phyloP scores from a whole-genome alignment of 1,140 invertebrate species.

The Drosophila burlai region DNA sequence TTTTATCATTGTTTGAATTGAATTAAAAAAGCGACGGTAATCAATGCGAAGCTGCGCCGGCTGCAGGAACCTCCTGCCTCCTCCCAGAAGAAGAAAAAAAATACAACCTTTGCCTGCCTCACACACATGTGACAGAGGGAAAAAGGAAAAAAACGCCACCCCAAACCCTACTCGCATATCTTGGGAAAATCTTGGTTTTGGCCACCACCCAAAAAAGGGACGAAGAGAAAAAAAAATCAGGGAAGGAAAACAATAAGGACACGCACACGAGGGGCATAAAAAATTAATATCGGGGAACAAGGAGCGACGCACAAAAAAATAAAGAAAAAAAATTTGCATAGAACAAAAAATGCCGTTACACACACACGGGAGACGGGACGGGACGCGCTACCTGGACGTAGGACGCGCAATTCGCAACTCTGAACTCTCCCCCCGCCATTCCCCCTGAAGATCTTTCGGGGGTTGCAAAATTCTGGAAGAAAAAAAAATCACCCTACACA shows the following conservation, averaged over 20 bases:
- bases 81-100: conserved; percentile 27
- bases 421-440: background rate
- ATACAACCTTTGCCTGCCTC: conserved; percentile 61
- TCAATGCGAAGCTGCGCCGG: conserved; percentile 76
- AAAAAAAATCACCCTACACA: conserved; percentile 43
- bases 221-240: conserved; percentile 14
- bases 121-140: conserved; percentile 61
- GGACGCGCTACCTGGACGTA: conserved; percentile 56
- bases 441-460: conserved; percentile 23
- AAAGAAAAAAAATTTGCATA: conserved; percentile 78
- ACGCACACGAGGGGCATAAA: conserved; percentile 78
- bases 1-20: conserved; percentile 80
- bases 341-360: conserved; percentile 82
- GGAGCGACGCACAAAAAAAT: conserved; percentile 58
- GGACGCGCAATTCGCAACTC: conserved; percentile 34
- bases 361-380: background rate
- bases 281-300: conserved; percentile 69
- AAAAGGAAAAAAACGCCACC: conserved; percentile 10
- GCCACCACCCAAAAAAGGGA: conserved; percentile 71
- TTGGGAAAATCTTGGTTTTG: conserved; percentile 85
- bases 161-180: conserved; percentile 54
- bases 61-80: conserved; percentile 42
- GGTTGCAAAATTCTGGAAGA: conserved; percentile 32
- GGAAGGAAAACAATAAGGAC: conserved; percentile 63
- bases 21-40: conserved; percentile 83